Evolutionary conservation across 2,797 vertebrate genomes (phyloP).

Genomic region (Eurystomus glaucurus): DNA sequence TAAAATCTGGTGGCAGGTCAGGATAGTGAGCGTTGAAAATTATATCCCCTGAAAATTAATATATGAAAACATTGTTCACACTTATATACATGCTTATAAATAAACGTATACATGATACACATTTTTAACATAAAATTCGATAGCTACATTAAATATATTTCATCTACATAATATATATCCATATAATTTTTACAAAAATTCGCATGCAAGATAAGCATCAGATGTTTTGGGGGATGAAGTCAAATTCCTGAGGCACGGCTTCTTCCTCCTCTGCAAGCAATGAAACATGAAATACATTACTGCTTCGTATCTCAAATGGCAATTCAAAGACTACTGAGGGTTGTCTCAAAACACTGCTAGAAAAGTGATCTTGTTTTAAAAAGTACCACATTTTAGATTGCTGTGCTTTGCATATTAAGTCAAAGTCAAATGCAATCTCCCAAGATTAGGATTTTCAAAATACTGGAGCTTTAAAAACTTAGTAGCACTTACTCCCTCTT

Average conservation of each 20-base stretch:
- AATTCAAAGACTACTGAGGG: not conserved
- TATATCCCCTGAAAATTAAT: slow-evolving; percentile 92
- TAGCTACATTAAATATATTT: not conserved
- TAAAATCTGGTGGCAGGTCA: slow-evolving; percentile 97
- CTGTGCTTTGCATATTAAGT: not conserved
- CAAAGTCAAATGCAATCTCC: not conserved
- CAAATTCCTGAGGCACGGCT: slow-evolving; percentile 19
- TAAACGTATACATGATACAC: not conserved
- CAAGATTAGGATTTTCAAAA: not conserved
- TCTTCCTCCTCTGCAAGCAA: slow-evolving; percentile 52
- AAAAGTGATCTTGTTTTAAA: not conserved
- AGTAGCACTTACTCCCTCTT: slow-evolving; percentile 16
- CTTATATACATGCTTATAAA: not conserved
- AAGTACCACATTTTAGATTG: not conserved
- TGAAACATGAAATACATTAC: slow-evolving; percentile 21
- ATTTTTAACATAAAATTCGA: not conserved
- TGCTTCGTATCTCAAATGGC: not conserved
- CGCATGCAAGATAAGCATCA: slow-evolving; percentile 46
- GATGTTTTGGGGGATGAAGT: slow-evolving; percentile 56
- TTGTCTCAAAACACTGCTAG: not conserved
- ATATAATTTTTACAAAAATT: not conserved
- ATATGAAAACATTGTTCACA: slow-evolving; percentile 31
- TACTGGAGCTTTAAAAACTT: slow-evolving; percentile 13
- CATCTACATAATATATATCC: not conserved
- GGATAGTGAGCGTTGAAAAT: slow-evolving; percentile 97